Evolutionary conservation across 92 coral and sea anemone species (phyloP).

Genomic region (Meandrina meandrites): DNA sequence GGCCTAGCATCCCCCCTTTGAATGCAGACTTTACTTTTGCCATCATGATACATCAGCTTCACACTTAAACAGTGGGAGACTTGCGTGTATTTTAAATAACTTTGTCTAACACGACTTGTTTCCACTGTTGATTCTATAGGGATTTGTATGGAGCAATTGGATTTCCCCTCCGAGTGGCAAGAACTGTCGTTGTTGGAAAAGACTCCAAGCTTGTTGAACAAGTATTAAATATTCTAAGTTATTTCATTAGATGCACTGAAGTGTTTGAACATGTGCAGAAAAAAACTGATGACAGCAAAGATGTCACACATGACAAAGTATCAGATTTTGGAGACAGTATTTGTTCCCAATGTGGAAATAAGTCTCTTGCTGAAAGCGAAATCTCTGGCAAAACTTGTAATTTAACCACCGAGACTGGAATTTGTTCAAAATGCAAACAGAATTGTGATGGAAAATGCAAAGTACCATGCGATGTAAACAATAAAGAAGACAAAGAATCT

Average conservation of each 20-base stretch:
- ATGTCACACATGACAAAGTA: background rate
- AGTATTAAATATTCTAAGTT: slow-evolving; percentile 75
- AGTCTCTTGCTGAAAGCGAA: background rate
- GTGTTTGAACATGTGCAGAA: slow-evolving; percentile 80
- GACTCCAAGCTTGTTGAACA: slow-evolving; percentile 72
- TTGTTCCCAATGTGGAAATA: slow-evolving; percentile 32
- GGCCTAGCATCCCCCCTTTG: no score
- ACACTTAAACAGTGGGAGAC: no score
- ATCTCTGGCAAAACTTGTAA: slow-evolving; percentile 1
- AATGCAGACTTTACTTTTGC: no score
- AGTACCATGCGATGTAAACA: background rate
- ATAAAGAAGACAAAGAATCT: background rate
- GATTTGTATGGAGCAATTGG: slow-evolving; percentile 96
- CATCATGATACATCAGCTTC: no score
- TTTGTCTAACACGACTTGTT: background rate
- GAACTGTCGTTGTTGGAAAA: slow-evolving; percentile 85
- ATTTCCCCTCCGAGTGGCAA: slow-evolving; percentile 77
- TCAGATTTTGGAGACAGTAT: slow-evolving; percentile 7
- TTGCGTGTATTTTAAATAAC: no score
- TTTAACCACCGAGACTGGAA: slow-evolving; percentile 5
- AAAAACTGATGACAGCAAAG: slow-evolving; percentile 35
- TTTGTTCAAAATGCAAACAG: slow-evolving; percentile 19
- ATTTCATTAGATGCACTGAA: slow-evolving; percentile 95
- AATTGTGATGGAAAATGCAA: slow-evolving; percentile 10
- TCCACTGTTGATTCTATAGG: slow-evolving; percentile 31